Percentiles rank a stretch among this genome's conserved stretches.
Conservation (phyloP, 1,140 invertebrate species). For the Dufourea novaeangliae region DNA sequence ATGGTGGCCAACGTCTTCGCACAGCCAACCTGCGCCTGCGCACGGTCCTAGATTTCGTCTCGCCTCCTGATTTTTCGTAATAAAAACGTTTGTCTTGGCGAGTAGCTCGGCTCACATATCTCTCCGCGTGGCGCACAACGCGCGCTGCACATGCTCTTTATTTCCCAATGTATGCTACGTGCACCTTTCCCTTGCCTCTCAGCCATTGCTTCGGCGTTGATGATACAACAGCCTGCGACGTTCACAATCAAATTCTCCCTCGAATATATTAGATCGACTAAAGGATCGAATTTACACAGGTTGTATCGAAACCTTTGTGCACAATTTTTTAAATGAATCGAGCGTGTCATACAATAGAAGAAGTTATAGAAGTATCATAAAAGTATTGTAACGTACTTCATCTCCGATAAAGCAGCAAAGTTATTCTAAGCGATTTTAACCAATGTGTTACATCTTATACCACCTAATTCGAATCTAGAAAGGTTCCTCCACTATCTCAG, state of each 20-base stretch:
- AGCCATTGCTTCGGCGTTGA: not conserved
- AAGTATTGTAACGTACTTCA: too few relatives aligned
- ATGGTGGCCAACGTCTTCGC: constrained; percentile 20
- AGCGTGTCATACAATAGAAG: too few relatives aligned
- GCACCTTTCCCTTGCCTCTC: not conserved
- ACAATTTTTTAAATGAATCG: too few relatives aligned
- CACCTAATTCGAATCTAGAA: too few relatives aligned
- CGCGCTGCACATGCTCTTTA: constrained; percentile 14
- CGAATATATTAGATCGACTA: not conserved
- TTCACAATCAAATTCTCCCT: not conserved
- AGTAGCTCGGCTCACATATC: constrained; percentile 64
- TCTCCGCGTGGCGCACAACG: constrained; percentile 37
- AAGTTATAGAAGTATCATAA: too few relatives aligned
- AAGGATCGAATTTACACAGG: not conserved
- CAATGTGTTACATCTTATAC: too few relatives aligned
- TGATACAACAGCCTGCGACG: not conserved
- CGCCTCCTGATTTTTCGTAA: constrained; percentile 73
- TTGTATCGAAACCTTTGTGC: too few relatives aligned
- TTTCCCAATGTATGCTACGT: not conserved
- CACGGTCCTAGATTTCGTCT: constrained; percentile 69
- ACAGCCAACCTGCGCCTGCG: constrained; percentile 56
- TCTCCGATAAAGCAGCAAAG: too few relatives aligned
- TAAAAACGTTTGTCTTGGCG: constrained; percentile 75
- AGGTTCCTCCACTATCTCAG: too few relatives aligned
- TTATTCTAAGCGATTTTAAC: too few relatives aligned